Conservation (phyloP, 2,797 vertebrate species). For the Pipistrellus kuhlii region DNA sequence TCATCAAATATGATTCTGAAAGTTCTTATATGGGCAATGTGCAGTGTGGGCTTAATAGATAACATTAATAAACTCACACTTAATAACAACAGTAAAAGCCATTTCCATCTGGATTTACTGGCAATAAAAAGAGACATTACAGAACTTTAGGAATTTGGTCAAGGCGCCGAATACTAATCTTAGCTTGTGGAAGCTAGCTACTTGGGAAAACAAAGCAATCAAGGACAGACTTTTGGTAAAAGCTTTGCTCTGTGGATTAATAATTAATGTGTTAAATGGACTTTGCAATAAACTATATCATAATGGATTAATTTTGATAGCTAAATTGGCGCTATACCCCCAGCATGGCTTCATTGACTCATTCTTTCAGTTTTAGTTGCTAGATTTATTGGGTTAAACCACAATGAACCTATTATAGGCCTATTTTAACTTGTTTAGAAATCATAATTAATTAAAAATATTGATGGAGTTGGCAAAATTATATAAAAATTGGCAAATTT, state of each 20-base stretch:
- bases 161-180: conserved; percentile 78
- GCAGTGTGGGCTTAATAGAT: conserved; percentile 71
- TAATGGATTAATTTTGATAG: conserved; percentile 78
- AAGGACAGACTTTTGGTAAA: conserved; percentile 75
- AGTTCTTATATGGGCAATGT: conserved; percentile 67
- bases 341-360: conserved; percentile 63
- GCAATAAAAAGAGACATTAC: conserved; percentile 81
- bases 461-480: conserved; percentile 59
- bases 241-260: conserved; percentile 73
- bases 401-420: conserved; percentile 38
- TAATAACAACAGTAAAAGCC: conserved; percentile 77
- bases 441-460: conserved; percentile 73
- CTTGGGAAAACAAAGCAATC: conserved; percentile 75
- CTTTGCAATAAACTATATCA: conserved; percentile 76
- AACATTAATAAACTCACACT: conserved; percentile 81
- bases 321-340: conserved; percentile 67
- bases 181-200: conserved; percentile 73
- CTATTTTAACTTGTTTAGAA: conserved; percentile 71
- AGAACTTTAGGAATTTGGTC: conserved; percentile 82
- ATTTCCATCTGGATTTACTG: conserved; percentile 82
- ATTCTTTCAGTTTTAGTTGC: conserved; percentile 60
- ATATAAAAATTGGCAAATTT: conserved; percentile 56
- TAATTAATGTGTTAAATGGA: conserved; percentile 79
- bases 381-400: conserved; percentile 73
- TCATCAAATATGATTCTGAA: conserved; percentile 71